phyloP scores from a whole-genome alignment of 2,113 vertebrate species.

The Beaufortia kweichowensis region DNA sequence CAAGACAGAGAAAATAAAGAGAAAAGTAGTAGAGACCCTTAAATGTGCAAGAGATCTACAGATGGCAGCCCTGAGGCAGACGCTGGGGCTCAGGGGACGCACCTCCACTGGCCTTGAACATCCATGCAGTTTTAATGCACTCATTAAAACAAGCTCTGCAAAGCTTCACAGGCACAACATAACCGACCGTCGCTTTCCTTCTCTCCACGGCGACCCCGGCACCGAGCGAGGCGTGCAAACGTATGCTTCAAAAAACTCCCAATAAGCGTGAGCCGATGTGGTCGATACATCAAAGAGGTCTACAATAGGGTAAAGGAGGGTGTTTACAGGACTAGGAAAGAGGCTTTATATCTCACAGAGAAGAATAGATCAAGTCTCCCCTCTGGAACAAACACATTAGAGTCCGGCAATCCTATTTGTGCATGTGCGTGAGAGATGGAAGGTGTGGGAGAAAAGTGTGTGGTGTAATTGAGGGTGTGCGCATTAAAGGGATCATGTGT shows the following conservation, averaged over 20 bases:
- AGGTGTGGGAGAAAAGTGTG: conserved; percentile 26
- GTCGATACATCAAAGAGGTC: conserved; percentile 56
- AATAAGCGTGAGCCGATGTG: conserved; percentile 55
- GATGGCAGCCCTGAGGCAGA: conserved; percentile 17
- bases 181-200: conserved; percentile 11
- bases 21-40: conserved; percentile 20
- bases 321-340: conserved; percentile 51
- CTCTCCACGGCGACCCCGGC: conserved; percentile 47
- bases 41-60: conserved; percentile 53
- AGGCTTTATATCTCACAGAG: conserved; percentile 61
- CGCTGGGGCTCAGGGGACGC: conserved; percentile 10
- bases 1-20: conserved; percentile 7
- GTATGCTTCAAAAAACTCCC: conserved; percentile 7
- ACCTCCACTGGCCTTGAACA: conserved; percentile 41
- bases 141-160: conserved; percentile 32
- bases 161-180: conserved; percentile 26
- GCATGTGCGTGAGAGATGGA: conserved; percentile 13
- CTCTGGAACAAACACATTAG: conserved; percentile 67
- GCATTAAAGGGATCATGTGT: background rate
- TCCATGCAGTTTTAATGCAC: conserved; percentile 45
- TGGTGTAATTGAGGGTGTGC: conserved; percentile 23
- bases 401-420: conserved; percentile 26
- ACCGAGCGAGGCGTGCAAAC: background rate
- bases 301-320: conserved; percentile 45
- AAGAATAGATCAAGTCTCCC: conserved; percentile 68